Evolutionary conservation across 2,113 vertebrate species (phyloP).

Genomic region (Agapornis roseicollis): DNA sequence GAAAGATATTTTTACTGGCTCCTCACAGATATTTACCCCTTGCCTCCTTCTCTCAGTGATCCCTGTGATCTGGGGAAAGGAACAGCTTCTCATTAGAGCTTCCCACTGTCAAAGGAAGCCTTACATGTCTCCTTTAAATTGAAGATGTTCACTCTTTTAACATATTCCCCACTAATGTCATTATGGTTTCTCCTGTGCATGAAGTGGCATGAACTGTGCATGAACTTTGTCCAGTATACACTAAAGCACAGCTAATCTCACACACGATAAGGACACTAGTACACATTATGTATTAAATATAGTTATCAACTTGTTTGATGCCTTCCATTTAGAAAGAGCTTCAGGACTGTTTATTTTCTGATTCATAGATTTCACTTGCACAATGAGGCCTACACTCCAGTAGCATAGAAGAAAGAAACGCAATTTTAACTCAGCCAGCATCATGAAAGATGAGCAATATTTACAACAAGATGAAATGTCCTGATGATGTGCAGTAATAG

Average conservation of each 20-base stretch:
- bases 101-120: neutral
- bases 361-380: neutral
- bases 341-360: neutral
- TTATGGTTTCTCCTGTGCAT: neutral
- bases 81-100: neutral
- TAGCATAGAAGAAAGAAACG: neutral
- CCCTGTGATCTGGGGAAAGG: neutral
- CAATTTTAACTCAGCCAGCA: neutral
- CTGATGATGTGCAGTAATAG: neutral
- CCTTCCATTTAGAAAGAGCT: neutral
- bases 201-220: neutral
- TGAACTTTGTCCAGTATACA: neutral
- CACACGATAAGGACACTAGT: neutral
- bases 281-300: neutral
- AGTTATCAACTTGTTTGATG: neutral
- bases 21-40: neutral
- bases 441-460: neutral
- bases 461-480: accelerated
- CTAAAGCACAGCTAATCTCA: neutral
- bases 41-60: neutral
- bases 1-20: neutral
- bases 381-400: neutral
- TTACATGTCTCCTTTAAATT: neutral
- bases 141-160: neutral
- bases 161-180: neutral